A percentile compares a stretch with the other conserved stretches of the same genome.
Conservation (phyloP, 2,113 vertebrate genomes). For the Zosterops borbonicus region DNA sequence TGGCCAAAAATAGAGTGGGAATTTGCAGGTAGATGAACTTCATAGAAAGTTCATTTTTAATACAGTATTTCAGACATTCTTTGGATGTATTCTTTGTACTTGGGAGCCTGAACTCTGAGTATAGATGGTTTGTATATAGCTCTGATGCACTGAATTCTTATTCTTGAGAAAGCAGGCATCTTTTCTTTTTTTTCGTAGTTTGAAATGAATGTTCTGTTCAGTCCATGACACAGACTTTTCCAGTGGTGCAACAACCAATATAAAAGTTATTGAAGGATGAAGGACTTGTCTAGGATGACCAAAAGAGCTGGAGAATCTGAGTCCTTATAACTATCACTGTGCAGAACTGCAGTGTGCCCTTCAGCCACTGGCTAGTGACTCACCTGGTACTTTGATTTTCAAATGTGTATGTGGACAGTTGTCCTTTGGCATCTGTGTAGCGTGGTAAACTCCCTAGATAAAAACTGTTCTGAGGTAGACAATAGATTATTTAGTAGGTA, state of each 20-base stretch:
- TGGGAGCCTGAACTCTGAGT: background rate
- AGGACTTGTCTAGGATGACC: background rate
- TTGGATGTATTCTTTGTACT: background rate
- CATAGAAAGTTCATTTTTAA: background rate
- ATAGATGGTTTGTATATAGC: background rate
- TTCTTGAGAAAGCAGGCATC: background rate
- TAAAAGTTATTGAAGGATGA: background rate
- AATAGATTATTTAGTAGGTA: background rate
- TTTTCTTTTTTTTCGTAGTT: background rate
- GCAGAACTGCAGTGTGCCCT: background rate
- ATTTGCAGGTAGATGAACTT: constrained; percentile 5
- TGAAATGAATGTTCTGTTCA: background rate
- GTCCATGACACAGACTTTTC: background rate
- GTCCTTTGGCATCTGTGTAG: background rate
- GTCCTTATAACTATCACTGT: background rate
- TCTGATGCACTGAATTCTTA: background rate
- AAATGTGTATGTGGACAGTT: background rate
- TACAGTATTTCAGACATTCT: background rate
- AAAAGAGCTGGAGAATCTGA: background rate
- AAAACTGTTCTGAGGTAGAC: background rate
- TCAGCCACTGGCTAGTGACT: background rate
- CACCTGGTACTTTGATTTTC: background rate
- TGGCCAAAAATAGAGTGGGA: constrained; percentile 1
- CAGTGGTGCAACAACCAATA: background rate
- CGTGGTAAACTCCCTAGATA: background rate